Base-by-base conservation (phyloP, 2,888 invertebrate genomes). In the Dysmachus trigonus region DNA sequence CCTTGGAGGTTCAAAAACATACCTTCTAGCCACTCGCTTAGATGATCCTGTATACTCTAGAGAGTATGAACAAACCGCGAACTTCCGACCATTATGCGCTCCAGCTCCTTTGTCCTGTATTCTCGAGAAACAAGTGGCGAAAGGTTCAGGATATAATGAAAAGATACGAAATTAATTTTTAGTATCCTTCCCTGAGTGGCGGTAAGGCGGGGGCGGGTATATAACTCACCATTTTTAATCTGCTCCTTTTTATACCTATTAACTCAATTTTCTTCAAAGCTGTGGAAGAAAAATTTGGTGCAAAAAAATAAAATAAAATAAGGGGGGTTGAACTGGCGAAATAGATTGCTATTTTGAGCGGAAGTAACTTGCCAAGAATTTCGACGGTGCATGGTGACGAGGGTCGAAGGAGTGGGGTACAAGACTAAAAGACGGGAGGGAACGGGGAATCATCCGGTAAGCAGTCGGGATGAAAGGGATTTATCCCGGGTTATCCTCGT, bases 311-410 rank as follows among this genome's bases (percentile, higher is more conserved):
- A n/a, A n/a, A n/a, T n/a, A 72, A 72, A 30, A 83, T 72, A 38
- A 10, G 15, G 38, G 22, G 72, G 7, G 7, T 13, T 15, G 22
- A 83, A 41, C 18, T 38, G 8, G 15, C 33, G 33, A 81, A 83
- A 83, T 72, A 72, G 83, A 72, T 38, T 83, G 83, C 72, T 83
- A 72, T 83, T 83, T 83, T 83, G 83, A 83, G 83, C 83, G 83
- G 83, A 83, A 83, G 38, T 72, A 83, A 83, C 83, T 83, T 83
- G 72, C 62, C 62, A 72, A 72, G 83, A 83, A 83, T 83, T 83
- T 71, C n/a, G 71, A 38, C 38, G 71, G 62, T 31, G n/a, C 35
- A 47, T n/a, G 41, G 38, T 41, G 27, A 38, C 35, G 15, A 76
- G 13, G 76, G 18, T 31, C 15, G 10, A 33, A 15, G 15, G 10